Evolutionary conservation across 1,140 invertebrate species (phyloP).

Genomic region (Drosophila micromelanica): DNA sequence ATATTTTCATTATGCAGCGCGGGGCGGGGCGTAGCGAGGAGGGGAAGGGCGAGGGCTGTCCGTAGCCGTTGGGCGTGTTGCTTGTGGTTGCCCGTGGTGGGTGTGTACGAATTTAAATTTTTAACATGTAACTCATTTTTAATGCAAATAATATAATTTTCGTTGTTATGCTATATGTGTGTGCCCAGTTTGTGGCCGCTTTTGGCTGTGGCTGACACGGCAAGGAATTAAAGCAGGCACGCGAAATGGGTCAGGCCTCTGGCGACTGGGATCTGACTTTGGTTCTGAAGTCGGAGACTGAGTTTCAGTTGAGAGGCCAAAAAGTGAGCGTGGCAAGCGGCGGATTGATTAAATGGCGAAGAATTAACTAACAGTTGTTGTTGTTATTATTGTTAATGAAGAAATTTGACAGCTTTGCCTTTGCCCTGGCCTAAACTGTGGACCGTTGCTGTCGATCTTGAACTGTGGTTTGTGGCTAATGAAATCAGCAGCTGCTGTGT

Average conservation of each 20-base stretch:
- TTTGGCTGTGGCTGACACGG: constrained; percentile 23
- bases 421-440: constrained; percentile 6
- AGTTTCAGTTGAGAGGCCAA: constrained; percentile 17
- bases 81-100: constrained; percentile 49
- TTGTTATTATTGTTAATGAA: constrained; percentile 53
- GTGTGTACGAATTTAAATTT: constrained; percentile 80
- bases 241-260: constrained; percentile 69
- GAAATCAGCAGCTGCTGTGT: constrained; percentile 32
- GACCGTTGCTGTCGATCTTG: constrained; percentile 29
- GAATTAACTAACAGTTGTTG: constrained; percentile 15
- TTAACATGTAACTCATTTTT: constrained; percentile 80
- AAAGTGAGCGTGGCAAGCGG: constrained; percentile 57
- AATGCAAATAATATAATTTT: constrained; percentile 75
- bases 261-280: constrained; percentile 22
- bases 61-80: constrained; percentile 49
- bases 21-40: background rate
- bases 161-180: background rate
- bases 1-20: constrained; percentile 42
- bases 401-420: constrained; percentile 48
- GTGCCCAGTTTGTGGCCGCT: constrained; percentile 26
- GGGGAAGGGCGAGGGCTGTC: background rate
- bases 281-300: background rate
- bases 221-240: constrained; percentile 42
- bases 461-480: constrained; percentile 33
- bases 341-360: constrained; percentile 60